A percentile compares a stretch with the other conserved stretches of the same genome.
These are phyloP conservation scores for Cathartes aura DNA, from an alignment of 2,113 vertebrate genomes.

Conservation along the genomic window DNA sequence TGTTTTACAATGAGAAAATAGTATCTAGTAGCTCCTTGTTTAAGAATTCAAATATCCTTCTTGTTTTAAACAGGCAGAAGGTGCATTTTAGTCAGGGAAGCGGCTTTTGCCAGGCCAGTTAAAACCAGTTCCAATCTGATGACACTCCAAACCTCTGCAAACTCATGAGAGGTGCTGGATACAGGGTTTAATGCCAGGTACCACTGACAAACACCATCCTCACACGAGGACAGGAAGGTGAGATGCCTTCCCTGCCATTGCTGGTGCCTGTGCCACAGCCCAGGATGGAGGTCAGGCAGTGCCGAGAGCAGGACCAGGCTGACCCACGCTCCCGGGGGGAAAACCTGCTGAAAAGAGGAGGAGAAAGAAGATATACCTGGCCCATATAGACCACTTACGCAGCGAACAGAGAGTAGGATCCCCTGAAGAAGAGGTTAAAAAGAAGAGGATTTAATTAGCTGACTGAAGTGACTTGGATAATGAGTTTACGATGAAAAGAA, in stretches of 20 bases:
- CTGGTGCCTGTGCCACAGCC: not conserved
- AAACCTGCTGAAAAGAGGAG: not conserved
- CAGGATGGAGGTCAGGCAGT: not conserved
- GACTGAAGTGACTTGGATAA: not conserved
- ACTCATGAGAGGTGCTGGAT: not conserved
- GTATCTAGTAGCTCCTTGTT: not conserved
- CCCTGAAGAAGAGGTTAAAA: not conserved
- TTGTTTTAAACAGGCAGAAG: not conserved
- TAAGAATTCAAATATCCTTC: not conserved
- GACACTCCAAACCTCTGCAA: not conserved
- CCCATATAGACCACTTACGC: not conserved
- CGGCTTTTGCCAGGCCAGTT: not conserved
- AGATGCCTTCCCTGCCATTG: not conserved
- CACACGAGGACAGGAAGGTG: fast-evolving
- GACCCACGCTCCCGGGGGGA: fast-evolving
- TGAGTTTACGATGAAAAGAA: not conserved
- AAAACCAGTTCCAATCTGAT: not conserved
- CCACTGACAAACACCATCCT: not conserved
- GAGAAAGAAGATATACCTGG: not conserved
- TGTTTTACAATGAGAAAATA: not conserved
- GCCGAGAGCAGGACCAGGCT: not conserved
- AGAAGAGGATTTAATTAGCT: not conserved
- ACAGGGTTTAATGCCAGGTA: not conserved
- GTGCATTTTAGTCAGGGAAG: not conserved
- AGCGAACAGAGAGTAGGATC: not conserved